These are phyloP conservation scores for Epizoanthus ramosus DNA, from an alignment of 92 coral and sea anemone species.

Conservation along the genomic window DNA sequence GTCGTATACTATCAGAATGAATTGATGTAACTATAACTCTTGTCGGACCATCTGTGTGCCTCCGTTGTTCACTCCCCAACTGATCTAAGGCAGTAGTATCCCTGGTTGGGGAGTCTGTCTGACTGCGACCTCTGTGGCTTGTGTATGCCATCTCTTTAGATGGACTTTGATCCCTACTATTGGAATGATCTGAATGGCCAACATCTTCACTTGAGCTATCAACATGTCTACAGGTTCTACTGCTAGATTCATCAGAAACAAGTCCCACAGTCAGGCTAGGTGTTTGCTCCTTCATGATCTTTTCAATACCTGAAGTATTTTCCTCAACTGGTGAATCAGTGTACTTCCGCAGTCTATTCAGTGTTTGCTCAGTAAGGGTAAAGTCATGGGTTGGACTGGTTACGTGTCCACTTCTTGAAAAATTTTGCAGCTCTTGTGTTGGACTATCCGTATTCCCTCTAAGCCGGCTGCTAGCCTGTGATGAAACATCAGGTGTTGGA, in stretches of 20 bases:
- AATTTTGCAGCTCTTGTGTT: background rate
- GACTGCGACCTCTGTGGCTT: too few relatives aligned
- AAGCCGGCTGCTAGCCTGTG: slow-evolving; percentile 4
- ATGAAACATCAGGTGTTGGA: slow-evolving; percentile 5
- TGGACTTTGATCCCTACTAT: background rate
- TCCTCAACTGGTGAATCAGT: slow-evolving; percentile 16
- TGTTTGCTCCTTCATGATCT: background rate
- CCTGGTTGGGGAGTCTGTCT: slow-evolving; percentile 7
- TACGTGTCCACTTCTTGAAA: background rate
- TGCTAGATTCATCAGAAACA: background rate
- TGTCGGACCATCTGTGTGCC: slow-evolving; percentile 8
- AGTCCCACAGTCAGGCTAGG: background rate
- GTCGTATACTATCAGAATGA: slow-evolving; percentile 10
- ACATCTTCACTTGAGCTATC: too few relatives aligned
- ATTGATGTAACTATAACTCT: slow-evolving; percentile 17
- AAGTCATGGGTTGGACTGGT: slow-evolving; percentile 8
- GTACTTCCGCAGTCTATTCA: slow-evolving; percentile 31
- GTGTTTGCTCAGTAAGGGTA: slow-evolving; percentile 23
- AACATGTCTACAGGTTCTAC: too few relatives aligned
- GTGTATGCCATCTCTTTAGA: too few relatives aligned
- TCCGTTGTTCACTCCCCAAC: background rate
- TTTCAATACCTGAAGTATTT: background rate
- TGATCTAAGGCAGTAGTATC: background rate
- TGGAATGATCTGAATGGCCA: background rate
- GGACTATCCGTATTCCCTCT: slow-evolving; percentile 11